These are phyloP conservation scores for Sarcophaga variegata DNA, from an alignment of 2,888 invertebrate genomes.

Conservation along the genomic window DNA sequence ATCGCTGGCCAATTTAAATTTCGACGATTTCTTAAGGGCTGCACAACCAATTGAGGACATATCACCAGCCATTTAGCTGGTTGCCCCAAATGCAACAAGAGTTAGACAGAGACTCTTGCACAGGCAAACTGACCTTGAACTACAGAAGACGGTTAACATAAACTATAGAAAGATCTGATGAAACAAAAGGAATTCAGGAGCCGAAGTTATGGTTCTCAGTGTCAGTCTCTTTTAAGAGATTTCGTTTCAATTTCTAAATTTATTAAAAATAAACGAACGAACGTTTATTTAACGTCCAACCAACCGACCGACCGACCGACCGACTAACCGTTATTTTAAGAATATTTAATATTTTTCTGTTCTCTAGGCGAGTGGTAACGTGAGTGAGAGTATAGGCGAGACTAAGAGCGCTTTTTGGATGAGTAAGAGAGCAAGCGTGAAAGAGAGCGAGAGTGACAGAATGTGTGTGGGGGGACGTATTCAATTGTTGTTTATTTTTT, in stretches of 20 bases:
- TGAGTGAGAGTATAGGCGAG: not conserved
- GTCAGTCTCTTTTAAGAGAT: too few relatives aligned
- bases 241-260: too few relatives aligned
- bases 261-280: not conserved
- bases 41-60: constrained; percentile 79
- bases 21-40: constrained; percentile 79
- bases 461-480: constrained; percentile 30
- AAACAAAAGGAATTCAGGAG: constrained; percentile 43
- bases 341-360: not conserved
- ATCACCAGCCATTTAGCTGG: constrained; percentile 77
- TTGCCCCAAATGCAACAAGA: constrained; percentile 18
- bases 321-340: not conserved
- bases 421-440: not conserved
- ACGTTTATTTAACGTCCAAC: not conserved
- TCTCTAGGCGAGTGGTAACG: not conserved
- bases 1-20: constrained; percentile 75
- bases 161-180: constrained; percentile 1
- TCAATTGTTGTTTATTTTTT: constrained; percentile 24
- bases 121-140: constrained; percentile 67
- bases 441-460: too few relatives aligned
- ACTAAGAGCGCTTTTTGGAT: not conserved
- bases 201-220: not conserved
- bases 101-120: too few relatives aligned
- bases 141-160: constrained; percentile 39
- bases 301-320: not conserved